These are phyloP conservation scores for Spatulosminthurus flaviceps DNA, from an alignment of 2,888 invertebrate species.

Conservation along the genomic window DNA sequence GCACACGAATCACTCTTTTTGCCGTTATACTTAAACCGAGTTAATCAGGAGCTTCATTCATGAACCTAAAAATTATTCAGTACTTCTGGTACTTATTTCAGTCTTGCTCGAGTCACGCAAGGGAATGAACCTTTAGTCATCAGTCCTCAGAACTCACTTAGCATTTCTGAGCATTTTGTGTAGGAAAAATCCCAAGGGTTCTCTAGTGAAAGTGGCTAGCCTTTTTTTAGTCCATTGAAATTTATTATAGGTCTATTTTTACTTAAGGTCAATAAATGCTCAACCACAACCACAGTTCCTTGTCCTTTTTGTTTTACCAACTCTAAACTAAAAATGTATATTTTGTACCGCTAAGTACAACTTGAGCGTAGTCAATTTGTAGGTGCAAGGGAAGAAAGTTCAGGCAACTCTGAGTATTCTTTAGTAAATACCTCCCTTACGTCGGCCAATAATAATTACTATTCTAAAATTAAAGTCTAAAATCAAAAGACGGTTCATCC, in stretches of 20 bases:
- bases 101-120: slow-evolving; percentile 12
- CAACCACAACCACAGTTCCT: background rate
- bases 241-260: no score
- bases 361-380: no score
- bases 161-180: background rate
- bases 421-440: no score
- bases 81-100: background rate
- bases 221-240: background rate
- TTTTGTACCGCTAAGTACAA: no score
- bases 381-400: no score
- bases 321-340: no score
- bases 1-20: slow-evolving; percentile 5
- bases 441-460: no score
- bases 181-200: background rate
- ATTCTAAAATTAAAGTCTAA: no score
- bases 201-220: slow-evolving; percentile 9
- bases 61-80: background rate
- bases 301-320: no score
- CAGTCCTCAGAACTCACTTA: background rate
- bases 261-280: background rate
- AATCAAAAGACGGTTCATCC: no score
- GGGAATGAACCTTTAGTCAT: background rate
- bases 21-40: slow-evolving; percentile 1
- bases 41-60: slow-evolving; percentile 13
- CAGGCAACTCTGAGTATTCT: no score